Evolutionary conservation across 2,113 vertebrate genomes (phyloP), one percentile per base, ranked within the genome.

Genomic region (Nannobrachium achirus): DNA sequence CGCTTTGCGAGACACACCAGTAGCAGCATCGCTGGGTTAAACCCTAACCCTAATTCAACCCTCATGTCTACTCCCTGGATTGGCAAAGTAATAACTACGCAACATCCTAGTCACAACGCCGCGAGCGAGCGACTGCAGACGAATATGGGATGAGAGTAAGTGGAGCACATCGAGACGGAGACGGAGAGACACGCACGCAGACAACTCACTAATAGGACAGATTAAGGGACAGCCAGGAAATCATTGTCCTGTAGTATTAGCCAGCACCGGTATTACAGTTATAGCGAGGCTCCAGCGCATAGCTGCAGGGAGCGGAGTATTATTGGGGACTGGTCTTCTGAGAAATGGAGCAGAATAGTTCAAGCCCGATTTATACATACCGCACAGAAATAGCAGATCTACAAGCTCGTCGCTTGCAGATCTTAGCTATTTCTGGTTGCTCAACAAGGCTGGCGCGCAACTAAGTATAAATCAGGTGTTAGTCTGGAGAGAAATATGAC

Each of bases 81-180:
- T 33, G 25, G 25, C 25, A 33, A 5, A 3, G 1, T 33, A 33
- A 33, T 69, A 76, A 73, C 63, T 73, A 63, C 25, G 53, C 72
- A 58, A 13, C 4, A 18, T 33, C 48, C 48, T n/a, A 18, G 15
- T 63, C 63, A 8, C 66, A 63, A 56, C 62, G 60, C 63, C 51
- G 15, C 60, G 11, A 63, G 25, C 25, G 63, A 81, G 40, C 39
- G 4, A 68, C 67, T 69, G 56, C 2, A 56, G 69, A 64, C 19
- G n/a, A 60, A 51, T 52, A 15, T 64, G 68, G 74, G 67, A 56
- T 77, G 78, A 81, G 55, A 81, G 55, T 69, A 81, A 73, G 45
- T 55, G 42, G 75, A 76, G 82, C 82, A 81, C 78, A 72, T 84
- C 78, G 71, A 66, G 52, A 76, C 60, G 59, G 46, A 69, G 39